Evolutionary conservation across 53 echinoderm and acorn worm species (phyloP).

Genomic region (Temnopleurus reevesii): DNA sequence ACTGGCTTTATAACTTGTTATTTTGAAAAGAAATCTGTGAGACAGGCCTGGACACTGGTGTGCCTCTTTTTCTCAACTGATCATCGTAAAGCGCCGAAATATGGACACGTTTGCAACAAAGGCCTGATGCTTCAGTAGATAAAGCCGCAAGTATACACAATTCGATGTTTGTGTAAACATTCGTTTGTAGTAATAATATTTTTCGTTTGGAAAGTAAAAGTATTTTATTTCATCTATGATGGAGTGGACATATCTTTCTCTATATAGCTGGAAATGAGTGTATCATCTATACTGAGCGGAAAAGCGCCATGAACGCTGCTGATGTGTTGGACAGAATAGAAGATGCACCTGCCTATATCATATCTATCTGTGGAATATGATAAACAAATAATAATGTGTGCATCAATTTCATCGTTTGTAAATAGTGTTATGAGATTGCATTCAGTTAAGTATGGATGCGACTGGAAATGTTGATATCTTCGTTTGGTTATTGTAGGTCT

Average conservation of each 20-base stretch:
- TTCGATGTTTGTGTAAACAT: background rate
- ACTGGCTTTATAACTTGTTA: background rate
- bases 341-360: background rate
- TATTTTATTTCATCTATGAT: background rate
- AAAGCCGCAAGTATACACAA: too few species aligned
- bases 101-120: too few species aligned
- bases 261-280: background rate
- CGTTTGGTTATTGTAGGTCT: too few species aligned
- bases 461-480: too few species aligned
- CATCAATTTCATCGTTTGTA: too few species aligned
- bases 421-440: too few species aligned
- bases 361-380: background rate
- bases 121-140: background rate
- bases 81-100: too few species aligned
- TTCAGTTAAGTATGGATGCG: too few species aligned
- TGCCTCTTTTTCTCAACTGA: background rate
- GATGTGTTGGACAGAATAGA: background rate
- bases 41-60: background rate
- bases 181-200: background rate
- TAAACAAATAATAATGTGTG: background rate
- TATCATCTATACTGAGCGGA: background rate
- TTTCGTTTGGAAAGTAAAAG: background rate
- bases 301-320: background rate
- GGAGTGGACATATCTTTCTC: background rate
- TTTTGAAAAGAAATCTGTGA: background rate